Evolutionary conservation across 2,797 vertebrate genomes (phyloP).

Genomic region (Ataeniobius toweri): DNA sequence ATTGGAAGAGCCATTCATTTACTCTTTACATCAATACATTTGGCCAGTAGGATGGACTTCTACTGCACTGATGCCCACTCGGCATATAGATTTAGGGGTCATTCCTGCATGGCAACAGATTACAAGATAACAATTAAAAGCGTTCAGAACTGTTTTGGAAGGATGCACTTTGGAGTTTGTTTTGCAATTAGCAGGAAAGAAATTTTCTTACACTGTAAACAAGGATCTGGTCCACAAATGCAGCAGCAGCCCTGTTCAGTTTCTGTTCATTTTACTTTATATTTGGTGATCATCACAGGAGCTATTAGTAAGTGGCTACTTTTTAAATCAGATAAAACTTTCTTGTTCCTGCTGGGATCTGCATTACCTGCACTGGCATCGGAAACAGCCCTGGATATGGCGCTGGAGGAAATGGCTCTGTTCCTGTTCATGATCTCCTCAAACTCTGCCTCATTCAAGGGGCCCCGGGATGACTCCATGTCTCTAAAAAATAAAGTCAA

Average conservation of each 20-base stretch:
- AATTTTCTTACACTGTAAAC: background rate
- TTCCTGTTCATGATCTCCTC: constrained; percentile 99
- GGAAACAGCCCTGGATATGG: constrained; percentile 97
- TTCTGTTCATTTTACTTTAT: background rate
- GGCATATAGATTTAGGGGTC: background rate
- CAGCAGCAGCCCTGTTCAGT: background rate
- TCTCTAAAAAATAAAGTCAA: constrained; percentile 80
- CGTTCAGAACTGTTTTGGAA: background rate
- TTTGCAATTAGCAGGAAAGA: background rate
- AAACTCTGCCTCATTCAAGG: constrained; percentile 97
- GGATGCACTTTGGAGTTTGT: background rate
- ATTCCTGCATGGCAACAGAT: background rate
- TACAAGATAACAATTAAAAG: background rate
- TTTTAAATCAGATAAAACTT: background rate
- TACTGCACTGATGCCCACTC: background rate
- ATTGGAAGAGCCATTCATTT: background rate
- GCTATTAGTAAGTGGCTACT: too few species aligned
- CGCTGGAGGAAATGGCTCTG: constrained; percentile 97
- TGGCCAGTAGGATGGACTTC: background rate
- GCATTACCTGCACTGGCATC: constrained; percentile 95
- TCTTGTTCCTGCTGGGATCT: background rate
- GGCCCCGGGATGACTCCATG: constrained; percentile 94
- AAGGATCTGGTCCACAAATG: background rate
- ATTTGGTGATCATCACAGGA: background rate
- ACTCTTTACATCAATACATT: background rate